Evolutionary conservation across 2,113 vertebrate species (phyloP).

Genomic region (Eira barbara): DNA sequence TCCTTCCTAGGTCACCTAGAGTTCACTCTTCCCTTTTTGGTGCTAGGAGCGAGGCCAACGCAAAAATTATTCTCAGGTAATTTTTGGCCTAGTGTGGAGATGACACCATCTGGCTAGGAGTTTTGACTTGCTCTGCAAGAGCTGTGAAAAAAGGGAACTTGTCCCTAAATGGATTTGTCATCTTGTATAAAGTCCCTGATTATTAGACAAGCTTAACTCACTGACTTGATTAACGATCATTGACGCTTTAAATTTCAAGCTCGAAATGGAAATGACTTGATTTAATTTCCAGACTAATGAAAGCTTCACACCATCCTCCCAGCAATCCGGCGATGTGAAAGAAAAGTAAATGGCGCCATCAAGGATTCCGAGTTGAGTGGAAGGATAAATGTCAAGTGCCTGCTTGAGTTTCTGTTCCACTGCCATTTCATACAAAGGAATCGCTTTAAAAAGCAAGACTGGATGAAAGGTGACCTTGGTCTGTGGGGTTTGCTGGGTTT

Average conservation of each 20-base stretch:
- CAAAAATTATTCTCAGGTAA: background rate
- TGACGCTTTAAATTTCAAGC: constrained; percentile 20
- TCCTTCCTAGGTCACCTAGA: background rate
- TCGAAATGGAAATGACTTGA: constrained; percentile 43
- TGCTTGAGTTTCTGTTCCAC: constrained; percentile 9
- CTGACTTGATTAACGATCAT: constrained; percentile 38
- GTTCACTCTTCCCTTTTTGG: background rate
- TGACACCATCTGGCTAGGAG: background rate
- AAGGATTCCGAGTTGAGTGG: background rate
- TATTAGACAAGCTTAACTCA: background rate
- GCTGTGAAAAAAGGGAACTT: background rate
- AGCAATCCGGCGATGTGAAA: background rate
- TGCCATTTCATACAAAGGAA: background rate
- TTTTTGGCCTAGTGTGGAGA: background rate
- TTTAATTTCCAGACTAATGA: constrained; percentile 51
- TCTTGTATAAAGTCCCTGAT: constrained; percentile 35
- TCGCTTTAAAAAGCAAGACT: background rate
- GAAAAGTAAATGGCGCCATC: constrained; percentile 22
- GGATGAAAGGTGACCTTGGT: constrained; percentile 17
- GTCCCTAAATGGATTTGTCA: background rate
- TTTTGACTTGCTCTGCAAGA: background rate
- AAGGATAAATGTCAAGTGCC: constrained; percentile 38
- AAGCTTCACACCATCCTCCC: background rate
- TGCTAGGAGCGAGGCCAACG: background rate
- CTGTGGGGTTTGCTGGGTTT: background rate